Evolutionary conservation across 2,888 invertebrate species (phyloP).

Genomic region (Sesamia inferens): DNA sequence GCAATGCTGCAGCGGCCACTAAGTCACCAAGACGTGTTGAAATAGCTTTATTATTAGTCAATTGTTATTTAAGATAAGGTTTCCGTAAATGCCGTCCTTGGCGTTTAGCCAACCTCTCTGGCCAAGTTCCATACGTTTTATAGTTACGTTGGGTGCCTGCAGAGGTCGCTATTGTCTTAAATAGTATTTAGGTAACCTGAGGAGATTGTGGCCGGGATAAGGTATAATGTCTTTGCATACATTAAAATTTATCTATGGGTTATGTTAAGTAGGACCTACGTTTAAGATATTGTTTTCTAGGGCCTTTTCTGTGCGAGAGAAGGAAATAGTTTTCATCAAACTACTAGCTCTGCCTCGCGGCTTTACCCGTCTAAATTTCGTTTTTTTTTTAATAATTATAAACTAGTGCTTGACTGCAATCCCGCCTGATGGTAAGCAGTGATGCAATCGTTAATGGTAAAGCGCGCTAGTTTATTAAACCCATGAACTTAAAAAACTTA

Average conservation of each 20-base stretch:
- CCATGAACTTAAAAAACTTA: no score
- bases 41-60: slow-evolving; percentile 47
- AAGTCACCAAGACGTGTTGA: slow-evolving; percentile 21
- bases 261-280: not conserved
- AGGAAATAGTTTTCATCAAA: not conserved
- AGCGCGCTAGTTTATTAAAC: no score
- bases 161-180: slow-evolving; percentile 47
- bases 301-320: not conserved
- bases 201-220: slow-evolving; percentile 15
- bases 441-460: no score
- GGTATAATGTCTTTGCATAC: slow-evolving; percentile 19
- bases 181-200: slow-evolving; percentile 32
- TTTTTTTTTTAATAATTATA: no score
- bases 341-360: no score
- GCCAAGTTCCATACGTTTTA: slow-evolving; percentile 42
- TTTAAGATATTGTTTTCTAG: not conserved
- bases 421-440: no score
- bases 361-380: no score
- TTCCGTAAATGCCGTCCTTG: slow-evolving; percentile 40
- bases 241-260: slow-evolving; percentile 33
- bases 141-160: slow-evolving; percentile 2
- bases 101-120: slow-evolving; percentile 34
- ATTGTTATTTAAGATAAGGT: slow-evolving; percentile 57
- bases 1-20: slow-evolving; percentile 3
- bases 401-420: no score